Evolutionary conservation across 2,797 vertebrate genomes (phyloP), one percentile per base, ranked within the genome.

Genomic region (Aldrovandia affinis): DNA sequence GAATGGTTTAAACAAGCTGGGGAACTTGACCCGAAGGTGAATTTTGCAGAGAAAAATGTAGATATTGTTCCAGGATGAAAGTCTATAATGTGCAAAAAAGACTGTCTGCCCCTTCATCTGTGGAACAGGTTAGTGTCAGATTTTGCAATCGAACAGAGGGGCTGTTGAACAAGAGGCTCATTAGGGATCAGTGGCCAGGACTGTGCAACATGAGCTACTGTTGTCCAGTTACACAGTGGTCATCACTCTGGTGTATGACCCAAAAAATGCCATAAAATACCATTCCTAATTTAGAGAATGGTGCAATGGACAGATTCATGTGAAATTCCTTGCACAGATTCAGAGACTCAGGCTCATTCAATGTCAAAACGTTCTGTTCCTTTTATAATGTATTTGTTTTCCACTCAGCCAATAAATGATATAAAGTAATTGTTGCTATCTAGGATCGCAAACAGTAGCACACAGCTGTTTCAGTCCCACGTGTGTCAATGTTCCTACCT

Each of bases 21-120:
- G 91, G 85, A 90, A 87, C 82, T 84, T 91, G 89, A 92, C 89
- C 89, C 80, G 82, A 80, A 86, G 73, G 33, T 81, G 14, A 42
- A 78, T 87, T 88, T 89, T 88, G 88, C 89, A 54, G 65, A 84
- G 79, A 83, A 89, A 93, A 89, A 88, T 81, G 87, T 87, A 82
- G 84, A 88, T 88, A 42, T 79, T 83, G 85, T 89, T 90, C 84
- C 82, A 42, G 85, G 88, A 87, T 85, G 70, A 73, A 70, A 84
- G 90, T 83, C 70, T 85, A 1, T 44, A 68, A 89, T 88, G 85
- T 83, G 63, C 87, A 83, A 63, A 88, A 86, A 88, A 59, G 83
- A 59, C 68, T 73, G 79, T 79, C 88, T 83, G 75, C 54, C 84
- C 88, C 50, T 83, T 91, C 88, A 86, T 93, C 89, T 94, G 93